Evolutionary conservation across 2,797 vertebrate species (phyloP), one percentile per base, ranked within the genome.

Genomic region (Mus spretus): DNA sequence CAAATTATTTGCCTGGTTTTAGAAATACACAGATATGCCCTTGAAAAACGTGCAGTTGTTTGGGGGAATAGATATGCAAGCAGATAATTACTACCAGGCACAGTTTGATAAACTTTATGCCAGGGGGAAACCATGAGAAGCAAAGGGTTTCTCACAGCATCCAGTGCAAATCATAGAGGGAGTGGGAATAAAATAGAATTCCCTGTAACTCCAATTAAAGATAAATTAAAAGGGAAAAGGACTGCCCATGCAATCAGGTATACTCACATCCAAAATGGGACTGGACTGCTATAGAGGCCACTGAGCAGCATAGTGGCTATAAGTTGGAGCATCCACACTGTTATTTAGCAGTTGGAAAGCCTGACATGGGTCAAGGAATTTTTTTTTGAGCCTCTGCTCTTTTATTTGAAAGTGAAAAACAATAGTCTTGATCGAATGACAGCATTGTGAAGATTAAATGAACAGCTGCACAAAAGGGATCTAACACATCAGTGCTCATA

Each of bases 81-180:
- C 44, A 83, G 88, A 92, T 95, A 95, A 96, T 86, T 88, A 47
- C 70, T 86, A 44, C 17, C 28, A 63, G 7, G 63, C 6, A 81
- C 40, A 81, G n/a, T 81, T 86, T 50, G 57, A 80, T 85, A 96
- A 96, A 34, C 74, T 93, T 37, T 89, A 37, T 53, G 78, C 80
- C 63, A 55, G 80, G 87, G 67, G 81, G 37, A 94, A 93, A 53
- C 28, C 40, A 40, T 44, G 50, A 96, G 80, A 59, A 84, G 82
- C 15, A 77, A 87, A 84, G 59, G 77, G 57, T 80, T 93, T 93
- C 90, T 89, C 87, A 88, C 3, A 82, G 77, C 19, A 59, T 94
- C 67, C 61, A 78, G 14, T 47, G 40, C 50, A 94, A 93, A 93
- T 47, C 65, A 74, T 7, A 74, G n/a, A 93, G 74, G 31, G 74